Evolutionary conservation across 2,888 invertebrate genomes (phyloP), one percentile per base, ranked within the genome.

Genomic region (Diabrotica balteata): DNA sequence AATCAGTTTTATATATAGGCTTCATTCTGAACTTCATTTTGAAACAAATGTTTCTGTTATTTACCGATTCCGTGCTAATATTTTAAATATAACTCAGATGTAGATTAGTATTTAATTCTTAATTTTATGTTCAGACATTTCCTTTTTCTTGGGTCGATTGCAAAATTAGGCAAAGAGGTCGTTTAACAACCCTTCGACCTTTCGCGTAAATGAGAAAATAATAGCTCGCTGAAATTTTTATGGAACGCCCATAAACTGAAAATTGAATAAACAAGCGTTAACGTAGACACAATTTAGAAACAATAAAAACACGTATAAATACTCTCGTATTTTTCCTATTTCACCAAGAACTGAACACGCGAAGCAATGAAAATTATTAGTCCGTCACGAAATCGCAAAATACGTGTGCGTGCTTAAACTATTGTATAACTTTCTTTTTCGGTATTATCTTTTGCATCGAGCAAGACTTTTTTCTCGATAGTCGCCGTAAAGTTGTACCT

Each of bases 361-460:
- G 43, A 70, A 46, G 59, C 49, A 66, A 59, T 61, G 54, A 62
- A 67, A 67, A 66, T 66, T 63, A 53, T 60, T 67, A 68, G 62
- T 63, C 59, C 52, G 70, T 70, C 70, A 70, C 70, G 70, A 68
- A 63, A 68, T 66, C 66, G 60, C 59, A 7, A 58, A 70, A 70
- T 66, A 61, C 59, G 66, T 32, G 32, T 68, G 70, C 70, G 66
- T 66, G 66, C 60, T 59, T 60, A 59, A 47, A 59, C 59, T 63
- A 51, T 67, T 59, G 59, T 63, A 58, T 60, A 60, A 60, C 49
- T 68, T 59, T 58, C 62, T 66, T 65, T 60, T 67, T 58, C 62
- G 49, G 63, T 59, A 22, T 51, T 58, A 59, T 61, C 64, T 68
- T 65, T 52, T n/a, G 32, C 8, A 62, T 62, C 57, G 46, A 65